Percentiles rank a stretch among this genome's conserved stretches.
Evolutionary conservation across 2,797 vertebrate species (phyloP).

Genomic region (Bradypus variegatus): DNA sequence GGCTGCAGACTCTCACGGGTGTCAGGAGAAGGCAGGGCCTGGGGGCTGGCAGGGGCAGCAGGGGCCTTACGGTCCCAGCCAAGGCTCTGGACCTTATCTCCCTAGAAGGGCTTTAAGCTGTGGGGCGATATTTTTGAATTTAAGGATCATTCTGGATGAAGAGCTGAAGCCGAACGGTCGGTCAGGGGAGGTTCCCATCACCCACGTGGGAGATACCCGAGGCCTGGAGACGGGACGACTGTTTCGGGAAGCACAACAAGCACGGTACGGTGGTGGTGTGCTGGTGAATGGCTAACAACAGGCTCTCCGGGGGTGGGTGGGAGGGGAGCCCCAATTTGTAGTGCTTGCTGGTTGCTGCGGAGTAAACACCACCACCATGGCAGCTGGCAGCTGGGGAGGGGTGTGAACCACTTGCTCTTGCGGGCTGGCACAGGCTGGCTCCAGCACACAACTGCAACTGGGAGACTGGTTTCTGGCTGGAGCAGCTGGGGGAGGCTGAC

Average conservation of each 20-base stretch:
- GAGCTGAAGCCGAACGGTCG: background rate
- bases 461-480: background rate
- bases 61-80: too few species aligned
- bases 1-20: background rate
- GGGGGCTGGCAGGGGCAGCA: too few species aligned
- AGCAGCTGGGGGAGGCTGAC: background rate
- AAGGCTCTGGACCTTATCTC: background rate
- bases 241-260: background rate
- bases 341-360: fast-evolving
- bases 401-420: background rate
- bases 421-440: background rate
- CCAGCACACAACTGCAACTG: fast-evolving
- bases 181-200: background rate
- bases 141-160: background rate
- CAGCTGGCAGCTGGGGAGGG: background rate
- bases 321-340: background rate
- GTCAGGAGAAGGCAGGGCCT: background rate
- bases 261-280: background rate
- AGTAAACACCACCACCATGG: fast-evolving
- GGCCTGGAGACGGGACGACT: background rate
- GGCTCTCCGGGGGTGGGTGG: background rate
- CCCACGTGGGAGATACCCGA: background rate
- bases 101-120: background rate
- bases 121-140: background rate
- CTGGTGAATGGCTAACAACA: background rate